phyloP scores from a whole-genome alignment of 2,113 vertebrate genomes.

The Cisticola juncidis region DNA sequence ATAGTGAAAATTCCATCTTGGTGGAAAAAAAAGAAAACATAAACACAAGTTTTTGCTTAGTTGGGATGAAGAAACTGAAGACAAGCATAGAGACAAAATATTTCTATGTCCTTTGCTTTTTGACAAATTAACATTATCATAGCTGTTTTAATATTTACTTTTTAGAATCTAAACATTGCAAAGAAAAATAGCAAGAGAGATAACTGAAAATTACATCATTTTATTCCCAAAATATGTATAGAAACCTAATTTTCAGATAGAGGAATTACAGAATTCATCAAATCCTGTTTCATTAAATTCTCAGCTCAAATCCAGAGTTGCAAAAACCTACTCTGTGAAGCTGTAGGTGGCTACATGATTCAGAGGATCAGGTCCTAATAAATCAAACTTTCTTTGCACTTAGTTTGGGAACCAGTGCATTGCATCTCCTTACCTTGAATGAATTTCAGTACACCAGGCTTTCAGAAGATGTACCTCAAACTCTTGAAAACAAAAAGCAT shows the following conservation, averaged over 20 bases:
- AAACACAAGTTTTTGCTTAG: background rate
- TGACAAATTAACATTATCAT: background rate
- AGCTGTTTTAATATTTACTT: background rate
- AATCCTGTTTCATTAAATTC: slow-evolving; percentile 1
- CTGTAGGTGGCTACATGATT: slow-evolving; percentile 39
- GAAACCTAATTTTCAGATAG: background rate
- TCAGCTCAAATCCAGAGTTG: background rate
- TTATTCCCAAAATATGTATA: background rate
- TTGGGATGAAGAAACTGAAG: background rate
- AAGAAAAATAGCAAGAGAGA: background rate
- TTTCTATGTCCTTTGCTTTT: background rate
- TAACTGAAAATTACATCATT: background rate
- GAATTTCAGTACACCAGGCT: background rate
- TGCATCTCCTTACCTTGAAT: background rate
- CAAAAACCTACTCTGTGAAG: background rate
- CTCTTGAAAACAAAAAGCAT: background rate
- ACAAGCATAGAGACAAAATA: background rate
- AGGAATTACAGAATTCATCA: background rate
- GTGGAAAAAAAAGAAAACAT: background rate
- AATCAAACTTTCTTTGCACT: slow-evolving; percentile 10
- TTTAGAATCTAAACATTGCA: background rate
- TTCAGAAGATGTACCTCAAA: background rate
- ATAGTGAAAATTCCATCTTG: background rate
- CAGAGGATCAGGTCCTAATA: slow-evolving; percentile 8
- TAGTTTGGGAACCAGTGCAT: background rate